Percentiles rank a stretch among this genome's conserved stretches.
Conservation (phyloP, 1,140 invertebrate species). For the Reticulitermes speratus region DNA sequence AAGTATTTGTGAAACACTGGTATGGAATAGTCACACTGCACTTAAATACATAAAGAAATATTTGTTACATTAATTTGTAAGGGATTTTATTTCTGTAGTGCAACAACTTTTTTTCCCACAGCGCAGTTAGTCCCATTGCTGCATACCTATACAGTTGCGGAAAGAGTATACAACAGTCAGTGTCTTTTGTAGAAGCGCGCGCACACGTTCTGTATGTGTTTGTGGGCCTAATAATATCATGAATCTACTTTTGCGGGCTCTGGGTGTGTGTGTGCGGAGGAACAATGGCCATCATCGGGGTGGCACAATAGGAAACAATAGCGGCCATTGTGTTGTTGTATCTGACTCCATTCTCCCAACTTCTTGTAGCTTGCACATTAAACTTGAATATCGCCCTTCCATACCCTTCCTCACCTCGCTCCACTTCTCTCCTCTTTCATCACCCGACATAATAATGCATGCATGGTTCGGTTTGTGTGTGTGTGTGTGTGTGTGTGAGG, state of each 20-base stretch:
- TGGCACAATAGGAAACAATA: slow-evolving; percentile 25
- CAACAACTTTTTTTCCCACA: neutral
- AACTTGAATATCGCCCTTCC: slow-evolving; percentile 31
- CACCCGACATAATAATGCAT: slow-evolving; percentile 24
- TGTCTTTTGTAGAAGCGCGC: neutral
- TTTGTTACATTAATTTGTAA: neutral
- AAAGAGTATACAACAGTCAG: neutral
- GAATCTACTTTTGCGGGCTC: slow-evolving; percentile 4
- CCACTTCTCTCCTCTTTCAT: slow-evolving; percentile 14
- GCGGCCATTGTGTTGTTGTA: slow-evolving; percentile 31
- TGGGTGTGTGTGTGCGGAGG: neutral
- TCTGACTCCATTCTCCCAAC: slow-evolving; percentile 32
- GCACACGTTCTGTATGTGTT: neutral
- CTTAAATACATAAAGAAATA: neutral
- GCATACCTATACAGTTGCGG: neutral
- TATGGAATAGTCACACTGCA: no score
- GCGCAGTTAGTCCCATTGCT: neutral
- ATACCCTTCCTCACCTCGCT: slow-evolving; percentile 16
- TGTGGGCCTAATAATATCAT: neutral
- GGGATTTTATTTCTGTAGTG: neutral
- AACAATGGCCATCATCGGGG: slow-evolving; percentile 25
- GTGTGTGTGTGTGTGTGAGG: neutral
- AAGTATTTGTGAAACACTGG: no score
- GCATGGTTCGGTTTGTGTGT: slow-evolving; percentile 23
- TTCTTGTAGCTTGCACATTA: slow-evolving; percentile 33